Base-by-base conservation (phyloP, 1,140 invertebrate genomes). In the Leptoteleia sp. region DNA sequence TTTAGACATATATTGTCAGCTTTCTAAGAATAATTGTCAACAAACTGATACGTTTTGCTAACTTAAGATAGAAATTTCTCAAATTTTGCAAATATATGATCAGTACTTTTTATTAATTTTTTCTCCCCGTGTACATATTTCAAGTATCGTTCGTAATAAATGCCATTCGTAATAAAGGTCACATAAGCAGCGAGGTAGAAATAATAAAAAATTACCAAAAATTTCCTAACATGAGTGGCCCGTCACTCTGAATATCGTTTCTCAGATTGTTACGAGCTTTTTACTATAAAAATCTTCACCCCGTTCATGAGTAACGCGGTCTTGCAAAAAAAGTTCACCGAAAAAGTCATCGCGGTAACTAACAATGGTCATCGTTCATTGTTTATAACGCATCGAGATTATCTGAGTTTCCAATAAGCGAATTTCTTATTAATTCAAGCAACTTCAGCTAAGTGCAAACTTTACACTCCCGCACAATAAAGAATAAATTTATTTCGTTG, bases 71-170 rank as follows among this genome's bases (percentile, higher is more conserved):
- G n/a, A n/a, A n/a, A n/a, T n/a, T n/a, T n/a, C n/a, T n/a, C n/a
- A n/a, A n/a, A n/a, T n/a, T n/a, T n/a, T n/a, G n/a, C n/a, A n/a
- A n/a, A n/a, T n/a, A n/a, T n/a, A n/a, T n/a, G n/a, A n/a, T n/a
- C n/a, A n/a, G n/a, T n/a, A n/a, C n/a, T n/a, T n/a, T n/a, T n/a
- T n/a, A n/a, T n/a, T n/a, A n/a, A n/a, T n/a, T n/a, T n/a, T n/a
- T n/a, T n/a, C n/a, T n/a, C n/a, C n/a, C n/a, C n/a, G n/a, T n/a
- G 47, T 33, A 65, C 48, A 54, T 54, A 35, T 65, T 54, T 54
- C 47, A 50, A 11, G 35, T 42, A n/a, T 33, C 15, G 35, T 13
- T 54, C 27, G 35, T 35, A 65, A 40, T 54, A 52, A 65, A 65
- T 29, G 25, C 38, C 8, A n/a, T n/a, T n/a, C n/a, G n/a, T n/a